phyloP scores from a whole-genome alignment of 2,797 vertebrate genomes.

The Anisognathus igniventris region DNA sequence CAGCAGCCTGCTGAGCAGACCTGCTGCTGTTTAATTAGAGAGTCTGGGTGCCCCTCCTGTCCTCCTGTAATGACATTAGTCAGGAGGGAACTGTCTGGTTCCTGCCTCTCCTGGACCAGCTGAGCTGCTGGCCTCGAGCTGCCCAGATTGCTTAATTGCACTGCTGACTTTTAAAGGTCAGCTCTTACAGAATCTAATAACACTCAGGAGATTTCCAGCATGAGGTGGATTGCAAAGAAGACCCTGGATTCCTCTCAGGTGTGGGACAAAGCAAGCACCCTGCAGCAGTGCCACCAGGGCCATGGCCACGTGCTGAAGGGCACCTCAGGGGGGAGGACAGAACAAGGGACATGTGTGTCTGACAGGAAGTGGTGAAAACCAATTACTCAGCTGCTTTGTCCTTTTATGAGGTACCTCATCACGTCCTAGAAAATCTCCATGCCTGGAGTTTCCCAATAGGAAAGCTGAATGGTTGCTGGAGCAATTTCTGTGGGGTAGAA shows the following conservation, averaged over 20 bases:
- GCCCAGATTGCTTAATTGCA: neutral
- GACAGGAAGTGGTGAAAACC: neutral
- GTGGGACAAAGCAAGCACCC: neutral
- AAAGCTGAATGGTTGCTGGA: neutral
- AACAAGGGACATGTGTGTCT: neutral
- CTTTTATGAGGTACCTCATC: neutral
- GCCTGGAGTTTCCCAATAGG: too few species aligned
- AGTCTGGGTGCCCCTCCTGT: neutral
- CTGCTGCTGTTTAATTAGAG: constrained; percentile 14
- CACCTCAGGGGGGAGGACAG: neutral
- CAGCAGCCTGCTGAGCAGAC: neutral
- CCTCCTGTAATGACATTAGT: constrained; percentile 35
- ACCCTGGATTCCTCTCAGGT: neutral
- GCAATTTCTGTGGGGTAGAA: neutral
- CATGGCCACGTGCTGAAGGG: neutral
- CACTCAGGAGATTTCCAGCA: neutral
- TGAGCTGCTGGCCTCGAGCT: neutral
- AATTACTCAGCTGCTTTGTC: neutral
- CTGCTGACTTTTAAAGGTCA: constrained; percentile 59
- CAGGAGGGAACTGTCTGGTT: constrained; percentile 13
- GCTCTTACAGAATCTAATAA: neutral
- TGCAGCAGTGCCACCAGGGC: neutral
- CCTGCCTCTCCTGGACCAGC: neutral
- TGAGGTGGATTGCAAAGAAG: neutral
- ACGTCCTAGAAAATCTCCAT: neutral